These are phyloP conservation scores for zebrafish (Danio rerio) DNA, from an alignment of 2,113 vertebrate genomes.

Conservation along the genomic window GRCz12tu NC_133176.1:9971501-9972000, in stretches of 20 bases:
- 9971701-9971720: not conserved
- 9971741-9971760: not conserved
- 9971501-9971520: constrained; percentile 82
- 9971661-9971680: constrained; percentile 62
- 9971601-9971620: constrained; percentile 68
- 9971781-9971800: not conserved
- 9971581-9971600: constrained; percentile 34
- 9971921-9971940: not conserved
- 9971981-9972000: not conserved
- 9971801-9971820: not conserved
- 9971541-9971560: constrained; percentile 56
- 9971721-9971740: not conserved
- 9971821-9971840: not conserved
- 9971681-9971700: constrained; percentile 56
- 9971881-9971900: not conserved
- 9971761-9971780: not conserved
- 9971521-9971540: constrained; percentile 67
- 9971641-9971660: constrained; percentile 61
- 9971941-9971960: not conserved
- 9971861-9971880: not conserved
- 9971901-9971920: not conserved
- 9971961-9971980: not conserved
- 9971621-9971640: constrained; percentile 64
- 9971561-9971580: not conserved
- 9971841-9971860: not conserved